Evolutionary conservation across 2,888 invertebrate genomes (phyloP).

Genomic region (Prenolepis imparis): DNA sequence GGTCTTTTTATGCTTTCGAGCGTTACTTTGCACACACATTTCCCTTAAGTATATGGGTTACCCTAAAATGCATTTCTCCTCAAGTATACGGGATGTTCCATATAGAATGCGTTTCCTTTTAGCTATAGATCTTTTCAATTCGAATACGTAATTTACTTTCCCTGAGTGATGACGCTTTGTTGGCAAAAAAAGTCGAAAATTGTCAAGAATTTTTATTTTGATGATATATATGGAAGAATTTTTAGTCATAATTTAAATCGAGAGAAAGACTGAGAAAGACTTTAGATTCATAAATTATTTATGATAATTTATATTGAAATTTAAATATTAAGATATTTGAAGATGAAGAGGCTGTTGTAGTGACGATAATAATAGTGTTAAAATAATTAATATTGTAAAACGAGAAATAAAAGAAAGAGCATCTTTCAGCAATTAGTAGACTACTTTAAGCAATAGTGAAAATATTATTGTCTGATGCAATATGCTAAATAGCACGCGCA

Average conservation of each 20-base stretch:
- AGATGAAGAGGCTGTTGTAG: not conserved
- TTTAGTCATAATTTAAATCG: not conserved
- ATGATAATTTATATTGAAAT: not conserved
- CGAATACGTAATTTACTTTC: constrained; percentile 4
- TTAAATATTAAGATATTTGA: not conserved
- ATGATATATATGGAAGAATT: not conserved
- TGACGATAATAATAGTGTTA: not conserved
- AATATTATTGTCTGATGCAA: not conserved
- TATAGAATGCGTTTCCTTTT: constrained; percentile 9
- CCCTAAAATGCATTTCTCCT: constrained; percentile 6
- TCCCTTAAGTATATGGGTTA: constrained; percentile 3
- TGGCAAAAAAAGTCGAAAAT: not conserved
- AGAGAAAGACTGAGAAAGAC: not conserved
- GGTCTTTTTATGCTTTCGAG: not conserved
- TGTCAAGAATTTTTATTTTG: not conserved
- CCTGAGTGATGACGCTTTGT: not conserved
- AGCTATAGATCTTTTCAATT: not conserved
- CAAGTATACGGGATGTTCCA: not conserved
- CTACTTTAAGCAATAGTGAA: not conserved
- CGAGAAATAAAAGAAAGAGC: not conserved
- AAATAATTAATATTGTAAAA: not conserved
- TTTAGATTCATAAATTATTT: not conserved
- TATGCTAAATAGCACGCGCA: not conserved
- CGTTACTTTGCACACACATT: constrained; percentile 37
- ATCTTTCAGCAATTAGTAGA: not conserved